Evolutionary conservation across 1,140 invertebrate species (phyloP), one percentile per base, ranked within the genome.

Genomic region (Habropoda laboriosa): DNA sequence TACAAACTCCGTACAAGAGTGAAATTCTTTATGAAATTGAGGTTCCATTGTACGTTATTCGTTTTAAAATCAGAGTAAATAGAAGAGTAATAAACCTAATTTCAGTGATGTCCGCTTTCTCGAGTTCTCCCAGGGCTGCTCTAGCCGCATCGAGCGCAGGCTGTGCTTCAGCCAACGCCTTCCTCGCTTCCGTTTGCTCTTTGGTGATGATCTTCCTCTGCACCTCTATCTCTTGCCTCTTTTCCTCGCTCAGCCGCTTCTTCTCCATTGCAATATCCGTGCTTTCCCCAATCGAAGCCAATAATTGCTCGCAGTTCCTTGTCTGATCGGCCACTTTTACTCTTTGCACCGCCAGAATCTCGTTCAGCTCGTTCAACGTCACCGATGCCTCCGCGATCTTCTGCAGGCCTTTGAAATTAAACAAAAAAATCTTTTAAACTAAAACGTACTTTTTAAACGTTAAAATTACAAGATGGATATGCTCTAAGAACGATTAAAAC

Each of bases 101-200:
- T 94, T 98, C 97, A 42, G 97, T 97, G 78, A 99, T 98, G 88
- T 98, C 97, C 1, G 95, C 94, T 92, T 98, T 98, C 55, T 98
- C 96, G 12, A 99, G 92, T 80, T 97, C 96, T 10, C 95, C 94
- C 0, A 99, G 93, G 0, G 97, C 97, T 3, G 95, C 80, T 88
- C 95, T 94, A 2, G 97, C 97, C n/a, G 94, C 94, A 85, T 97
- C 96, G 0, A 98, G 90, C 0, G 95, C 96, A 0, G 97, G 97
- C 87, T 98, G 90, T 1, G 97, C 97, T 60, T 96, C 96, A 3
- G 95, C 95, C 45, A 98, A 91, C 6, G 94, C 96, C 86, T 95
- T 94, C 89, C 97, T 96, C 8, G 97, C 97, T 80, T 98, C 97
- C 24, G 94, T 93, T 90, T 98, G 97, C 89, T 98, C 97, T 27